Base-by-base conservation (phyloP, 2,797 vertebrate genomes). In the Nannoperca australis region DNA sequence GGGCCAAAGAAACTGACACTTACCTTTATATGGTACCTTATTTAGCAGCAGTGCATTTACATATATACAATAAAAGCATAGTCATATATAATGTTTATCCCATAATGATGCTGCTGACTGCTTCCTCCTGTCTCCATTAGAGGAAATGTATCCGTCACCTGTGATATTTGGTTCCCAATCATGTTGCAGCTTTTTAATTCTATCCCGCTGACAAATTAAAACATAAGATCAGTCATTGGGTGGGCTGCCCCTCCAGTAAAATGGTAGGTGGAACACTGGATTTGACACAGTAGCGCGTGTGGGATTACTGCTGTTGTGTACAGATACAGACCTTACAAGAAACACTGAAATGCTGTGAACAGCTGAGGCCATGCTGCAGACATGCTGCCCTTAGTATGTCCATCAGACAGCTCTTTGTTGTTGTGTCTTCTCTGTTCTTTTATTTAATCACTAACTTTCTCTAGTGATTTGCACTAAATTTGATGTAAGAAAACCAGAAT, bases 71-170 rank as follows among this genome's bases (percentile, higher is more conserved):
- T 38, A 13, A 59, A 3, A 7, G 17, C 49, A 45, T 53, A 17
- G 20, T 66, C 49, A 53, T 51, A 40, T 22, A 66, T 18, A 40
- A 53, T 53, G n/a, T 42, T 61, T n/a, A 61, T 54, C 12, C 34
- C 42, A 59, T 22, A 36, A 2, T 49, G 15, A 59, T 38, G 32
- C 32, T 30, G 34, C 58, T 27, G 9, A 27, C 56, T 27, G 44
- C 44, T 18, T 50, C 14, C 1, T 40, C 15, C 32, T 50, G 30
- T 22, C 22, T 40, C 69, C 45, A 61, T 61, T 71, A 71, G 45
- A 61, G 17, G 15, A 61, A 51, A 71, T 24, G 24, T 22, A 22
- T 62, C 49, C 49, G 53, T 24, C 70, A 53, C 24, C 59, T 62
- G 70, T 51, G 47, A 56, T 42, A 40, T 40, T 49, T 56, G 42